phyloP scores from a whole-genome alignment of 2,888 invertebrate genomes.

The Nephrotoma guestfalica region DNA sequence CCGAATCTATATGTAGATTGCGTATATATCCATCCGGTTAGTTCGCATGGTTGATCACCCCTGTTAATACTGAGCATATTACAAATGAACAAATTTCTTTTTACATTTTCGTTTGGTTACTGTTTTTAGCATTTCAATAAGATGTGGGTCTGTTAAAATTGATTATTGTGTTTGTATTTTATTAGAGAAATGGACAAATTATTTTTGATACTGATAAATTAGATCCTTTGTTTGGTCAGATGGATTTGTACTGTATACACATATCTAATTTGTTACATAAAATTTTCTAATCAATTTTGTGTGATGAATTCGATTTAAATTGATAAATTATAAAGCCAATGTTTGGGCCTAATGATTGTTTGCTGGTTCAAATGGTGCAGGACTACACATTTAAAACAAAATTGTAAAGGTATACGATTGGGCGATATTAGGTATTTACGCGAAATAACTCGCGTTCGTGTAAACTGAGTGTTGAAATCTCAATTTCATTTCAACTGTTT shows the following conservation, averaged over 20 bases:
- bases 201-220: not conserved
- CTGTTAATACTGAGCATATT: constrained; percentile 3
- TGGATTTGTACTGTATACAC: not conserved
- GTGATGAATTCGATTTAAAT: not conserved
- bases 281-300: not conserved
- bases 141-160: constrained; percentile 1
- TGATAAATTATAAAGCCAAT: not conserved
- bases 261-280: not conserved
- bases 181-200: not conserved
- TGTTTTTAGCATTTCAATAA: constrained; percentile 1
- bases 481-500: too few species aligned
- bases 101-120: not conserved
- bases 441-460: too few species aligned
- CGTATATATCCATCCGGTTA: constrained; percentile 14
- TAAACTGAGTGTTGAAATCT: too few species aligned
- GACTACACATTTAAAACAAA: too few species aligned
- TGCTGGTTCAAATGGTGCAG: too few species aligned
- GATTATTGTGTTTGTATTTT: not conserved
- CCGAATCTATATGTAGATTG: not conserved
- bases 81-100: not conserved
- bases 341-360: not conserved
- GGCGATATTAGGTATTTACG: too few species aligned
- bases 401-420: too few species aligned
- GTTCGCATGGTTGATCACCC: constrained; percentile 18
- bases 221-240: not conserved